Evolutionary conservation across 2,888 invertebrate genomes (phyloP), one percentile per base, ranked within the genome.

Genomic region (Branchipolynoe longqiensis): DNA sequence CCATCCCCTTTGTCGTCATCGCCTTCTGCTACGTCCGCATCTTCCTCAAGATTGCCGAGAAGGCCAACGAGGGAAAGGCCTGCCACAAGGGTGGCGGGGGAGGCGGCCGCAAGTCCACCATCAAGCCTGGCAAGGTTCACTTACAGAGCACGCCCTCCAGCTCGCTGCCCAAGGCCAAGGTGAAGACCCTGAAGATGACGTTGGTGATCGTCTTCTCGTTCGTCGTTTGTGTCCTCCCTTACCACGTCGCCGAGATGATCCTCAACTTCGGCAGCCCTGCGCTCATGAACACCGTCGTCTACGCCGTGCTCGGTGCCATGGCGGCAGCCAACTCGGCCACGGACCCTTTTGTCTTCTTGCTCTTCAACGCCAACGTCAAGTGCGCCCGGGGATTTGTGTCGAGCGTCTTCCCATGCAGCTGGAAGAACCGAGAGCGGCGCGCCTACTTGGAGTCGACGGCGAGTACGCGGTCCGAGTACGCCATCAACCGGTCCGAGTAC

Each of bases 171-270:
- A 91, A 90, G 84, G 94, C 94, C 8, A 93, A 93, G 88, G 90
- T 92, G 22, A 94, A 94, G 87, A 94, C 93, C 1, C 87, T 94
- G 40, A 93, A 92, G 87, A 93, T 94, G 93, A 93, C 94, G 4
- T 88, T 93, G 48, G 92, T 93, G 6, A 93, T 94, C n/a, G 92
- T 93, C 6, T 82, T 90, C 0, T 90, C 91, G n/a, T 94, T 92
- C 88, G 90, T 93, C 78, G 82, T 92, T n/a, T 93, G 92, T 88
- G 91, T 91, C 3, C 83, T 91, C 83, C 94, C 93, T 38, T 93
- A 93, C 86, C 91, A 92, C 84, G 87, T 93, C 25, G 90, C 91
- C 8, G 94, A 94, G 85, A 92, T 93, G 91, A 91, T 92, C 38
- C 90, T 92, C 90, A 91, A 92, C 2, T 93, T 91, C 87, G 92